These are phyloP conservation scores for Naja naja DNA, from an alignment of 2,113 vertebrate genomes.

Conservation along the genomic window DNA sequence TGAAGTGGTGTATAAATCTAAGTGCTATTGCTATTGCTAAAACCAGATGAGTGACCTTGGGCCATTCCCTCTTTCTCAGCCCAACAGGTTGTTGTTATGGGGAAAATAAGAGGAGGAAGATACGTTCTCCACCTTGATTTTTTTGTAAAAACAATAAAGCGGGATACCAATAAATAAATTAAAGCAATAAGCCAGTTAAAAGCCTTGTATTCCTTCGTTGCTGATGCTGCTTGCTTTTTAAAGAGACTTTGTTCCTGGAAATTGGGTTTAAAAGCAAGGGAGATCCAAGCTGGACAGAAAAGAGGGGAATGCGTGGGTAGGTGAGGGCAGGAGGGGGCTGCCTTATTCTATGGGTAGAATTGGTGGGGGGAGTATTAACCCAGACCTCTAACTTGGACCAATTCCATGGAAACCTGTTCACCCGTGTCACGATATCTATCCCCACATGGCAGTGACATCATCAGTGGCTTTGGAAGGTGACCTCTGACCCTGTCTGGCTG, in stretches of 20 bases:
- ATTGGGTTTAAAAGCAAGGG: background rate
- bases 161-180: background rate
- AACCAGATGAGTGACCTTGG: background rate
- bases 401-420: constrained; percentile 2
- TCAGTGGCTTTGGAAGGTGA: background rate
- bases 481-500: constrained; percentile 26
- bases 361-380: background rate
- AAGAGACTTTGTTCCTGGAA: background rate
- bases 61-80: background rate
- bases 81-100: background rate
- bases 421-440: background rate
- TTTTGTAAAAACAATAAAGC: background rate
- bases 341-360: background rate
- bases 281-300: background rate
- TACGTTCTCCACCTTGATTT: background rate
- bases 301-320: background rate
- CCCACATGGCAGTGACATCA: constrained; percentile 11
- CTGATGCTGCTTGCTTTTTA: too few relatives aligned
- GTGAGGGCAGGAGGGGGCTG: background rate
- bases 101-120: background rate
- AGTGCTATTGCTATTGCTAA: background rate
- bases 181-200: background rate
- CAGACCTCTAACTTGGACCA: constrained; percentile 2
- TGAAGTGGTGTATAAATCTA: too few relatives aligned
- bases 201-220: background rate